Conservation (phyloP, 2,113 vertebrate genomes). For the Clarias batrachus region DNA sequence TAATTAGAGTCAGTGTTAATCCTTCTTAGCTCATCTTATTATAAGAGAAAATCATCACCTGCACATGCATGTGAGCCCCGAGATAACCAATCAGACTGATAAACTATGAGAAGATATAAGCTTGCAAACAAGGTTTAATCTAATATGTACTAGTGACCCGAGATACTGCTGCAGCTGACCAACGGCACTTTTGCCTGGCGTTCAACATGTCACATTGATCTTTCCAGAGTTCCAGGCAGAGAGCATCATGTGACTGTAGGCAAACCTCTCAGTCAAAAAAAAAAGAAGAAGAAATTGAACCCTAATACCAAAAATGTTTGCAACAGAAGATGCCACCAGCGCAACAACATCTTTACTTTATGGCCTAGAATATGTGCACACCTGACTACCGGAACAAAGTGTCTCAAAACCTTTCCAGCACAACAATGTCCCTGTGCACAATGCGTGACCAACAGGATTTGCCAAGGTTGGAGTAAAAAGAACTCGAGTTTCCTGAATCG, state of each 20-base stretch:
- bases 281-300: background rate
- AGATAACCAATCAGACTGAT: background rate
- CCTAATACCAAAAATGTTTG: background rate
- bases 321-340: background rate
- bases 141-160: conserved; percentile 5
- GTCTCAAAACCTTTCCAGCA: background rate
- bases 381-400: background rate
- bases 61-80: background rate
- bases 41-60: background rate
- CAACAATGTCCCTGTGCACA: background rate
- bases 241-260: background rate
- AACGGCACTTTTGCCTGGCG: background rate
- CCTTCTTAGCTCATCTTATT: conserved; percentile 6
- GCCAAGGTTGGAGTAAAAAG: background rate
- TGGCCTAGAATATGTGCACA: background rate
- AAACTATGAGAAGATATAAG: background rate
- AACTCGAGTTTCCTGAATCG: background rate
- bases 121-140: conserved; percentile 17
- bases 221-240: conserved; percentile 1
- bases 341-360: background rate
- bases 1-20: background rate
- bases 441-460: background rate
- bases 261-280: background rate
- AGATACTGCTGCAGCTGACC: background rate
- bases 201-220: background rate